phyloP scores from a whole-genome alignment of 2,113 vertebrate species.

The Strigops habroptila region DNA sequence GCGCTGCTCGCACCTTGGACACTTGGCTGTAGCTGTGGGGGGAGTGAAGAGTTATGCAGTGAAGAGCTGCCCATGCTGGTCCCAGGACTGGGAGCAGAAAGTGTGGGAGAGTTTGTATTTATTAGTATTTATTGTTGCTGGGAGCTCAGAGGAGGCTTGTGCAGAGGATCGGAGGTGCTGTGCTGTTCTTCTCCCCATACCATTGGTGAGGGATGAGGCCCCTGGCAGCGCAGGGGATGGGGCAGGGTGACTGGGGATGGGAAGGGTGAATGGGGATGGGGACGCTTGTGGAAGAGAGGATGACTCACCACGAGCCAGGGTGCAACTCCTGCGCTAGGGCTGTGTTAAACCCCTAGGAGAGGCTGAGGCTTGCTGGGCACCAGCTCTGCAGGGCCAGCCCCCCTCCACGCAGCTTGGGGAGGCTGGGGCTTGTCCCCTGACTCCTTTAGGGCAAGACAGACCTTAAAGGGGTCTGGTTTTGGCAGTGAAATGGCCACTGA shows the following conservation, averaged over 20 bases:
- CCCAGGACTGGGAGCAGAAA: rapidly evolving
- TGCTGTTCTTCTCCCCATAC: not conserved
- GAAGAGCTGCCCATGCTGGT: not conserved
- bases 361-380: not conserved
- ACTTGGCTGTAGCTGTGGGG: not conserved
- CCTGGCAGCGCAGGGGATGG: rapidly evolving
- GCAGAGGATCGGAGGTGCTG: not conserved
- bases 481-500: not conserved
- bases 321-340: not conserved
- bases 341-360: not conserved
- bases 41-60: not conserved
- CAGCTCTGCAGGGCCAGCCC: not conserved
- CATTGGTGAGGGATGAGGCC: rapidly evolving
- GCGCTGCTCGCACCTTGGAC: not conserved
- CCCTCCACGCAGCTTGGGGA: not conserved
- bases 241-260: not conserved
- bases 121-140: conserved; percentile 65
- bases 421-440: not conserved
- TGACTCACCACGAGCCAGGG: not conserved
- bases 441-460: not conserved
- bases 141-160: not conserved
- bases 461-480: too few relatives aligned
- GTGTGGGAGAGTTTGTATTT: conserved; percentile 34
- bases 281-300: not conserved
- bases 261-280: too few relatives aligned